Evolutionary conservation across 1,140 invertebrate genomes (phyloP).

Genomic region (Drosophila kohkoa): DNA sequence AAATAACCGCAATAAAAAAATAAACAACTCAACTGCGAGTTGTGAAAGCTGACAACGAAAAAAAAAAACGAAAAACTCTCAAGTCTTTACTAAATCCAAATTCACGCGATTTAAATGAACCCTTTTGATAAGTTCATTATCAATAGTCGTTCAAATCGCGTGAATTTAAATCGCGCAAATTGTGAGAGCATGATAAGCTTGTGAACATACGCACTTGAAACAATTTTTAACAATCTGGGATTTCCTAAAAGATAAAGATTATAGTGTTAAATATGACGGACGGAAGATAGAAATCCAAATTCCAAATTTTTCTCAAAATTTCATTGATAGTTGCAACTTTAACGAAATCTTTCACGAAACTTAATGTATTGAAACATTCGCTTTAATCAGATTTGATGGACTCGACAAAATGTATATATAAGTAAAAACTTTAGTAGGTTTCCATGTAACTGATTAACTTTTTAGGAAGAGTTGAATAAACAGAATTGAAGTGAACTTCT

Average conservation of each 20-base stretch:
- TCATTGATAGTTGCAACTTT: too few relatives aligned
- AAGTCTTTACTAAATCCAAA: background rate
- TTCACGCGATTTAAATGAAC: background rate
- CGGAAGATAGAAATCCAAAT: background rate
- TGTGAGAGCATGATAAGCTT: background rate
- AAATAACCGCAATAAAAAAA: too few relatives aligned
- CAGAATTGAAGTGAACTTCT: conserved; percentile 5
- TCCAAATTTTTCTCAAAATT: too few relatives aligned
- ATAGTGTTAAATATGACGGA: too few relatives aligned
- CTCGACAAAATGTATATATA: background rate
- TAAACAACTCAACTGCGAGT: too few relatives aligned
- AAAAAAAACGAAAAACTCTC: too few relatives aligned
- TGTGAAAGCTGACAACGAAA: too few relatives aligned
- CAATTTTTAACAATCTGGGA: background rate
- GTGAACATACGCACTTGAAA: background rate
- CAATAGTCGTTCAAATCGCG: background rate
- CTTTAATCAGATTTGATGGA: background rate
- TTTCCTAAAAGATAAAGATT: too few relatives aligned
- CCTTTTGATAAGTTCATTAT: background rate
- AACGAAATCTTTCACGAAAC: too few relatives aligned
- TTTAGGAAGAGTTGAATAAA: conserved; percentile 10
- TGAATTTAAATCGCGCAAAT: background rate
- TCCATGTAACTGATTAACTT: conserved; percentile 5
- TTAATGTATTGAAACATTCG: background rate
- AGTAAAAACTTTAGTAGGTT: background rate